Base-by-base conservation (phyloP, 2,797 vertebrate genomes). In the Poeciliopsis paucimaculata region DNA sequence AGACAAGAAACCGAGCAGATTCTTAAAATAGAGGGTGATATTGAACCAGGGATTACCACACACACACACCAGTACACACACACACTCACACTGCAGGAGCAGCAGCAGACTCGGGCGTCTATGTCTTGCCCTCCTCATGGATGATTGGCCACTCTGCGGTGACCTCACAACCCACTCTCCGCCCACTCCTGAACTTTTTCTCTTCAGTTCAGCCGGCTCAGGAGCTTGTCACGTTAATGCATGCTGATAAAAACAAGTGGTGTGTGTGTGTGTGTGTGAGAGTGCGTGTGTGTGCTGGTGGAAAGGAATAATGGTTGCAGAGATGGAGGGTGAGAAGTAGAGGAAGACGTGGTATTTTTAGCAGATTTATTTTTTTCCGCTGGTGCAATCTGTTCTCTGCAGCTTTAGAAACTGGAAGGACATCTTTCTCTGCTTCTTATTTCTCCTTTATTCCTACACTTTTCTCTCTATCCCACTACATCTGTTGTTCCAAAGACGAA, bases 11-110 rank as follows among this genome's bases (percentile, higher is more conserved):
- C 77, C 75, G 86, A 88, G 88, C 82, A 70, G 77, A 62, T 85
- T 91, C 94, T 92, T 84, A 94, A 95, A 95, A 95, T 95, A 95
- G 94, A 80, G 91, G 88, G 88, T 91, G 86, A 94, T 94, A 94
- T 93, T 90, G 92, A 94, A 81, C 90, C 57, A 82, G 49, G 83
- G 93, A 95, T 95, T 94, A 94, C 23, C 80, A 71, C 47, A 20
- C 47, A 7, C 16, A 20, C 47, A 7, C 46, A 18, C 15, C 31
- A 34, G 31, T 7, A 41, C 77, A 72, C 74, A 68, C 85, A 72
- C 79, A 73, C 82, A 78, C 80, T 80, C 82, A 82, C 79, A 80
- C 77, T 5, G 66, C 66, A 43, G 66, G 41, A 43, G 11, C 39
- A 43, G 66, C 66, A 43, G 39, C 77, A 88, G 77, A 84, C 86